Conservation (phyloP, 1,140 invertebrate genomes). For the Aleiodes sp. region DNA sequence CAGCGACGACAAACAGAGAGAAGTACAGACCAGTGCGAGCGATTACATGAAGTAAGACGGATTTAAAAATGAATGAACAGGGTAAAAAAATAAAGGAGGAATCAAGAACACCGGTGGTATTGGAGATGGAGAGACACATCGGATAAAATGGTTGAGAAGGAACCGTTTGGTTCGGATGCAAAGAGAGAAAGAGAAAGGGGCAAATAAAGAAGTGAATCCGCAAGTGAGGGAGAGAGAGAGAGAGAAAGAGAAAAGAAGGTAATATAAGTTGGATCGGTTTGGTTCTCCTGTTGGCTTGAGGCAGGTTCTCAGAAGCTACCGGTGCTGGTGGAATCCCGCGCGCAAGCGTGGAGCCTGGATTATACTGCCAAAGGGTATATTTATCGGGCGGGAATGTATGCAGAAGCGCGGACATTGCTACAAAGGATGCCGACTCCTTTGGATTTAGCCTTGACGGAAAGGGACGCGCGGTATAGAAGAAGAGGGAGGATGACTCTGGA, state of each 20-base stretch:
- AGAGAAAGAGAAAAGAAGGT: conserved; percentile 1
- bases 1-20: neutral
- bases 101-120: conserved; percentile 5
- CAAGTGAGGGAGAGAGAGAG: conserved; percentile 28
- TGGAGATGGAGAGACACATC: conserved; percentile 11
- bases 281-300: conserved; percentile 34
- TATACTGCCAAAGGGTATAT: conserved; percentile 67
- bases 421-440: conserved; percentile 61
- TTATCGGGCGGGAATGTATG: conserved; percentile 67
- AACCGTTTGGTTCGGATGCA: conserved; percentile 23
- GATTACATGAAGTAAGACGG: conserved; percentile 10
- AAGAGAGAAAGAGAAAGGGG: conserved; percentile 31
- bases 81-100: neutral
- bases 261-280: conserved; percentile 27
- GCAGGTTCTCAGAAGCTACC: conserved; percentile 58
- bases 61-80: too few relatives aligned
- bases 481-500: neutral
- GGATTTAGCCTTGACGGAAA: conserved; percentile 62
- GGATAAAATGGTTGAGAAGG: conserved; percentile 23
- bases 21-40: conserved; percentile 1
- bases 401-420: conserved; percentile 64
- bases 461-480: neutral
- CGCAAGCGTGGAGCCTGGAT: conserved; percentile 52
- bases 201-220: neutral
- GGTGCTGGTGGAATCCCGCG: conserved; percentile 52